Evolutionary conservation across 2,797 vertebrate genomes (phyloP).

Genomic region (Dipus sagitta): DNA sequence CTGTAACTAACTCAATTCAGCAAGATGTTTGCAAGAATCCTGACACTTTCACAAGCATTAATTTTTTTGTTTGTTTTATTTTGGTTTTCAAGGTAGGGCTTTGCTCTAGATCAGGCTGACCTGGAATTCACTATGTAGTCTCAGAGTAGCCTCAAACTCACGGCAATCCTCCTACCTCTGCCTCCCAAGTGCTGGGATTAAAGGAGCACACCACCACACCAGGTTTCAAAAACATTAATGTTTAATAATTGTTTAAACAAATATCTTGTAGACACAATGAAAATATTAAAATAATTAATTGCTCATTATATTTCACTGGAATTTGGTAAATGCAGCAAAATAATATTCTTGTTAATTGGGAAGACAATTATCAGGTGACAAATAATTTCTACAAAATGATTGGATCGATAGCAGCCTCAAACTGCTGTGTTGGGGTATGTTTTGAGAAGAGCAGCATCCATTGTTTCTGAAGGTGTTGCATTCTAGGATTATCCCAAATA

Average conservation of each 20-base stretch:
- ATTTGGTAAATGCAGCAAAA: constrained; percentile 18
- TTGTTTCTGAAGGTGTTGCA: constrained; percentile 40
- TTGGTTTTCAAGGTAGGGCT: too few relatives aligned
- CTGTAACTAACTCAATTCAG: not conserved
- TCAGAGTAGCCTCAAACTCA: too few relatives aligned
- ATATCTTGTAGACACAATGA: constrained; percentile 54
- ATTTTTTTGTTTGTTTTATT: not conserved
- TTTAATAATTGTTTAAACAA: constrained; percentile 19
- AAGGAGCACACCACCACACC: too few relatives aligned
- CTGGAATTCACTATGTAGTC: too few relatives aligned
- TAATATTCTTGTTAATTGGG: not conserved
- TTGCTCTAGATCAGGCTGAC: too few relatives aligned
- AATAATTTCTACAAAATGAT: constrained; percentile 47
- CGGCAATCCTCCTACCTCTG: too few relatives aligned
- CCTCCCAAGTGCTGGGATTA: too few relatives aligned
- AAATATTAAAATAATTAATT: constrained; percentile 42
- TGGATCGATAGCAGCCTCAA: constrained; percentile 22
- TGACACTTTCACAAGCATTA: not conserved
- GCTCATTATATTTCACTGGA: constrained; percentile 41
- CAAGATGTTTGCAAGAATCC: constrained; percentile 43
- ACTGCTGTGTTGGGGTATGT: not conserved
- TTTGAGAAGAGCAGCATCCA: constrained; percentile 13
- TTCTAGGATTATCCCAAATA: constrained; percentile 37
- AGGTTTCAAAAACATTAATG: too few relatives aligned
- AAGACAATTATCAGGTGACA: constrained; percentile 35